Evolutionary conservation across 2,113 vertebrate genomes (phyloP), one percentile per base, ranked within the genome.

Genomic region (Callorhinus ursinus): DNA sequence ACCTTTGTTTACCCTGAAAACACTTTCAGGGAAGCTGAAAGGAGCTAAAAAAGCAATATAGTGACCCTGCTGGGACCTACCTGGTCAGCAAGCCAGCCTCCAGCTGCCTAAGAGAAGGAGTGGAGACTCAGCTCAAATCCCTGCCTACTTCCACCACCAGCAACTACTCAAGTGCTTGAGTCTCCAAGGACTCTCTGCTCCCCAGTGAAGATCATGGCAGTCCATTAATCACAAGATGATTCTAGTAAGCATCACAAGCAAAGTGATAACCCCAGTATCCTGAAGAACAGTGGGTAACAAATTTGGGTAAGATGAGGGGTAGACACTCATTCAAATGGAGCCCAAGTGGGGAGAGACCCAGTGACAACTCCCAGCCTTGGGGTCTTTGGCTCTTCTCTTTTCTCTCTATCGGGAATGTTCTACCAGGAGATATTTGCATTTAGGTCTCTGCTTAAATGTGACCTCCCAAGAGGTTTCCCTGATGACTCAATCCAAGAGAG

Each of bases 1-100:
- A 97, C 88, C 92, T 97, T 92, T 96, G 93, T 97, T 96, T 97
- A 96, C 39, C 92, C 96, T 93, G 69, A 79, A 97, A 98, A 94
- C 71, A 79, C 81, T 97, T 96, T 90, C 90, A 53, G 74, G 61
- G 80, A 96, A 96, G 84, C 90, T 96, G 69, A 92, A 96, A 88
- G 74, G 63, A 89, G 33, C 28, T 96, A 12, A 72, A 96, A 72
- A 93, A 57, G 65, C 59, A 81, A 93, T 57, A 22, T 26, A 90
- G 86, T 67, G 57, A 85, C 69, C 88, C 94, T 80, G 24, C 39
- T 26, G 76, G 55, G 97, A 90, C 57, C 36, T 18, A 90, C 87
- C 82, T 74, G 83, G 55, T n/a, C 86, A 88, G 74, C 26, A 36
- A 86, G 11, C 67, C 22, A 86, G 11, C 67, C 22, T 77, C 65